Percentiles rank a stretch among this genome's conserved stretches.
These are phyloP conservation scores for Pseudochirops corinnae DNA, from an alignment of 2,797 vertebrate genomes.

Conservation along the genomic window DNA sequence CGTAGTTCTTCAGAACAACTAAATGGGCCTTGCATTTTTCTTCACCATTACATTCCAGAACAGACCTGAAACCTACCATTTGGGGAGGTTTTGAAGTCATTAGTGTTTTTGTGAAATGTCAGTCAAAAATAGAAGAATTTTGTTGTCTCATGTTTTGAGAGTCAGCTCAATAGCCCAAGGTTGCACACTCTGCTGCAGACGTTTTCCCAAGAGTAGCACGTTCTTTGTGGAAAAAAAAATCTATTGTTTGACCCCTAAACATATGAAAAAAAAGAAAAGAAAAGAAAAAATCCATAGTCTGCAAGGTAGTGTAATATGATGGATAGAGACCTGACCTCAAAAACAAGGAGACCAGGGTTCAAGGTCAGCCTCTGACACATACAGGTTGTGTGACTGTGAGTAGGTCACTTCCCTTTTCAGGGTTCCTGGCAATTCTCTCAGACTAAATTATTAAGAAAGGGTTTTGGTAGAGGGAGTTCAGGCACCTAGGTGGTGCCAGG, in stretches of 20 bases:
- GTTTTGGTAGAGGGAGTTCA: not conserved
- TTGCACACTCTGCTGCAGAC: not conserved
- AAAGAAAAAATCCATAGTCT: not conserved
- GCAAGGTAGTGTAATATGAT: not conserved
- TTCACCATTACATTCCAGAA: not conserved
- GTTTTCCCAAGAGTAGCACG: not conserved
- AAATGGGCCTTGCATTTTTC: not conserved
- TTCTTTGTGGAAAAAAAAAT: not conserved
- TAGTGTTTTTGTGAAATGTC: not conserved
- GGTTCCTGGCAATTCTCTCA: too few relatives aligned
- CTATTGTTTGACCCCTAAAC: not conserved
- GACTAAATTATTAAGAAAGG: not conserved
- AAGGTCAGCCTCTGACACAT: not conserved
- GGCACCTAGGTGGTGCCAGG: too few relatives aligned
- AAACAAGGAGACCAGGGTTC: too few relatives aligned
- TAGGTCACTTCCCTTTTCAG: not conserved
- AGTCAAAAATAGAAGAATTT: not conserved
- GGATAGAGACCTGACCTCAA: not conserved
- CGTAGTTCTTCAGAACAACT: not conserved
- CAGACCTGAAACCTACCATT: not conserved
- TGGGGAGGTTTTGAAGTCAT: not conserved
- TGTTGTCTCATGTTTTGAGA: not conserved
- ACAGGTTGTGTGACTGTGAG: not conserved
- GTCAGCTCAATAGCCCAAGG: not conserved
- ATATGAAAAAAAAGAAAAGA: not conserved